These are phyloP conservation scores for Felis chaus DNA, from an alignment of 2,113 vertebrate species.

Conservation along the genomic window DNA sequence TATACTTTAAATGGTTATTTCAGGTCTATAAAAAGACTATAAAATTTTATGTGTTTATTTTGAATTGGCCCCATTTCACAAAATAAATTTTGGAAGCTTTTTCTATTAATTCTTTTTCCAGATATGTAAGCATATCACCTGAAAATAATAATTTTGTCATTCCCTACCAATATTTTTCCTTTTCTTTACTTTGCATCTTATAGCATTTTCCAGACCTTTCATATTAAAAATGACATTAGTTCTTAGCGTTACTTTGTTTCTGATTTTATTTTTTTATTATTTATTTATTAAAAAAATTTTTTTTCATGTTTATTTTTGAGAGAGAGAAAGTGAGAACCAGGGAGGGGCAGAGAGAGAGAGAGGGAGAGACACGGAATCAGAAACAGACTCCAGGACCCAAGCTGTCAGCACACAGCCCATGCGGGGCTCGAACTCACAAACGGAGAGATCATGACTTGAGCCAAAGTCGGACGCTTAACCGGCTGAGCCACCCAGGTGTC, in stretches of 20 bases:
- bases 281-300: no score
- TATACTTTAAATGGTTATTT: not conserved
- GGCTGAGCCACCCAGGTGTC: no score
- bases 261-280: not conserved
- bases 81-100: not conserved
- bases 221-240: not conserved
- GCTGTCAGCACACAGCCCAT: no score
- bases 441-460: no score
- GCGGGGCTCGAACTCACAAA: no score
- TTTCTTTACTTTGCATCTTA: not conserved
- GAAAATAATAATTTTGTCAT: not conserved
- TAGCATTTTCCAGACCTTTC: not conserved
- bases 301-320: no score
- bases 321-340: no score
- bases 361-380: no score
- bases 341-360: no score
- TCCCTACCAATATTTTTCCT: not conserved
- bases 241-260: not conserved
- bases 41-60: slow-evolving; percentile 12
- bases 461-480: no score
- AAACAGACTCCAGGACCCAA: no score
- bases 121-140: not conserved
- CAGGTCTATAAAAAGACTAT: not conserved
- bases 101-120: not conserved
- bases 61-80: not conserved